Conservation (phyloP, 2,888 invertebrate genomes). For the Galerucella calmariensis region DNA sequence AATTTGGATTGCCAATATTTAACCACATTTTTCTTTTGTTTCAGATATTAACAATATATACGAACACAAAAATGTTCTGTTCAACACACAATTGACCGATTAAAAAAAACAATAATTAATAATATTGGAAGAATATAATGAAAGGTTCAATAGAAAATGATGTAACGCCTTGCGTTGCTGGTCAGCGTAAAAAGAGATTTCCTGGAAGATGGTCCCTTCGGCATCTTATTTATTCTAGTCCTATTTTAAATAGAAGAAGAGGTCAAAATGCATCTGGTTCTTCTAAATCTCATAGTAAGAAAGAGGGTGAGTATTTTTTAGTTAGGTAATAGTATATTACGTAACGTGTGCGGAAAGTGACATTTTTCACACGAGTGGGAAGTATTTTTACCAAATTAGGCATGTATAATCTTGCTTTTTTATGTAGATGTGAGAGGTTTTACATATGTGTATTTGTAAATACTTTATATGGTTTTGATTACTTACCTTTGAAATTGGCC, state of each 20-base stretch:
- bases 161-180: slow-evolving; percentile 57
- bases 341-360: too few species aligned
- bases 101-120: not conserved
- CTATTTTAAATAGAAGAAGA: slow-evolving; percentile 74
- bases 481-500: too few species aligned
- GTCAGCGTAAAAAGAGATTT: slow-evolving; percentile 64
- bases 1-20: too few species aligned
- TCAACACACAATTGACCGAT: not conserved
- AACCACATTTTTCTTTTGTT: not conserved
- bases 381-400: too few species aligned
- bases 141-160: slow-evolving; percentile 48
- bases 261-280: slow-evolving; percentile 55
- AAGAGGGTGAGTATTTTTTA: slow-evolving; percentile 41
- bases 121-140: slow-evolving; percentile 36
- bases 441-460: too few species aligned
- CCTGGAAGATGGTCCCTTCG: slow-evolving; percentile 74
- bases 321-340: too few species aligned
- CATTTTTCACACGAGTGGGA: too few species aligned
- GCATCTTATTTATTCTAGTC: slow-evolving; percentile 77
- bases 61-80: not conserved
- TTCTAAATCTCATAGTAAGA: slow-evolving; percentile 51
- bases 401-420: too few species aligned
- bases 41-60: slow-evolving; percentile 5
- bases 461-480: too few species aligned
- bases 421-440: too few species aligned